Evolutionary conservation across 2,888 invertebrate species (phyloP), one percentile per base, ranked within the genome.

Genomic region (Metacarcinus magister): DNA sequence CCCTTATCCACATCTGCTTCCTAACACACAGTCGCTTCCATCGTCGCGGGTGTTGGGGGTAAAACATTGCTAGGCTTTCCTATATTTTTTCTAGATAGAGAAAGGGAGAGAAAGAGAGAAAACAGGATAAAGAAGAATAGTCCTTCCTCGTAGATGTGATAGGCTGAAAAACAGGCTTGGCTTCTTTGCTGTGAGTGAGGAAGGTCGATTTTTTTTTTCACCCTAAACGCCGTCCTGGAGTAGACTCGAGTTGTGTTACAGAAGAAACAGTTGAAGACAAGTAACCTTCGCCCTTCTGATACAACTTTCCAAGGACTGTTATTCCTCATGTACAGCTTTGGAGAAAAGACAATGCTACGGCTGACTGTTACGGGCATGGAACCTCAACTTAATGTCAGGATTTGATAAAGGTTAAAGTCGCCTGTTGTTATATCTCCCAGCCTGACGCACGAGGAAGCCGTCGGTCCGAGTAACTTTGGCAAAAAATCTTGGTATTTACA

Each of bases 401-500:
- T 19, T 28, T 32, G 7, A 8, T 82, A 32, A 28, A 10, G 82
- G 4, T 82, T 10, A 32, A 23, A 82, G 82, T 82, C 32, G 32
- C 82, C 32, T n/a, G 10, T 32, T 82, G 82, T 7, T 19, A 8
- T 67, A n/a, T 13, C 67, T 1, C 28, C 32, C 28, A 13, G 82
- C 82, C 82, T 32, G 82, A 82, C 82, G 28, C 82, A 32, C 32
- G 82, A 82, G 82, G 5, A 32, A 82, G 82, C 82, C 82, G 82
- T 82, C 82, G 82, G 82, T 82, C 82, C 10, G 32, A 32, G 82
- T 82, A 82, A 82, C 82, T 82, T 82, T 32, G 32, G 82, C 82
- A 82, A 82, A 82, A 82, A 82, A 82, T 92, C 32, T 2, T 92
- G 92, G 92, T 92, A 92, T 92, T 92, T 92, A 92, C 92, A 92